Conservation (phyloP, 1,140 invertebrate species). For the Drosophila watanabei region DNA sequence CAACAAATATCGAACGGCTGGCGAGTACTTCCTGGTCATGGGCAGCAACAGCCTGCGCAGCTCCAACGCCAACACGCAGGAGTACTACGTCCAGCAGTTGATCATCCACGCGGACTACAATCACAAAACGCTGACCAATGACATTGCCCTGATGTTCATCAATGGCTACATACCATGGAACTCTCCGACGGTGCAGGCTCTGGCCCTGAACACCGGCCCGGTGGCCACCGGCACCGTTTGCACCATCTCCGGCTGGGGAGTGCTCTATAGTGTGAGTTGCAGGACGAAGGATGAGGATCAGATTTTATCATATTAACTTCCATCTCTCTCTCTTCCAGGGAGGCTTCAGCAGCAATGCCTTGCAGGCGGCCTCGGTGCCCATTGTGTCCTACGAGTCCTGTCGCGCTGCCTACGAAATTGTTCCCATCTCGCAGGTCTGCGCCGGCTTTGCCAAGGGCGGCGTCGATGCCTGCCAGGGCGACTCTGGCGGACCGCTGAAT, state of each 20-base stretch:
- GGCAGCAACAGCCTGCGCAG: constrained; percentile 45
- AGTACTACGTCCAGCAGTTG: constrained; percentile 63
- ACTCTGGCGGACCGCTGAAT: constrained; percentile 79
- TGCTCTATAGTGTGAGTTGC: constrained; percentile 26
- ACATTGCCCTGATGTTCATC: constrained; percentile 67
- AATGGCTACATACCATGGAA: constrained; percentile 67
- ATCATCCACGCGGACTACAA: constrained; percentile 44
- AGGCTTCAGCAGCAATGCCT: constrained; percentile 19
- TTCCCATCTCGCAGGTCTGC: constrained; percentile 48
- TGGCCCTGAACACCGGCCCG: constrained; percentile 23
- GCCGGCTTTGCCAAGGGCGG: constrained; percentile 61
- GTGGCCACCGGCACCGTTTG: constrained; percentile 34
- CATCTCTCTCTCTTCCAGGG: constrained; percentile 6
- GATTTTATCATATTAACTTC: neutral
- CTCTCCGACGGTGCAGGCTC: constrained; percentile 22
- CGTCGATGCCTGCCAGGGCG: constrained; percentile 80
- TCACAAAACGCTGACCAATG: constrained; percentile 40
- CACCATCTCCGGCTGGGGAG: constrained; percentile 68
- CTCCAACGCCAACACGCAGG: constrained; percentile 30
- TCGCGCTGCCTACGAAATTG: constrained; percentile 15
- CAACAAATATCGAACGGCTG: constrained; percentile 35
- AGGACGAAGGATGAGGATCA: neutral
- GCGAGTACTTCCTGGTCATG: constrained; percentile 69
- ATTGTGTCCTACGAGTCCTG: constrained; percentile 44
- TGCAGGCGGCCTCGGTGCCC: constrained; percentile 50